Base-by-base conservation (phyloP, 2,888 invertebrate genomes). In the Pegoplata infirma region DNA sequence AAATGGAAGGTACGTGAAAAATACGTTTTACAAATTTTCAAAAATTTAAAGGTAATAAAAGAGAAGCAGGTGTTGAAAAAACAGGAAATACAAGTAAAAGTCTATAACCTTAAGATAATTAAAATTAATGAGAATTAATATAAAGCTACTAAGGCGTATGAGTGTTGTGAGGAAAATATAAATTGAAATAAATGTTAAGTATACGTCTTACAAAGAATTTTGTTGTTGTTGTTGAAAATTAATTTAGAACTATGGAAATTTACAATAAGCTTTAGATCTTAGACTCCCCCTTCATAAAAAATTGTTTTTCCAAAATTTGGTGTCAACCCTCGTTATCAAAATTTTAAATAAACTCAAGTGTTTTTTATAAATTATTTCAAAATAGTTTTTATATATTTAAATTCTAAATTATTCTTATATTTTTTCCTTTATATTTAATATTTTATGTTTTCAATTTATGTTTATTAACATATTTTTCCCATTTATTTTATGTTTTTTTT, bases 121-220 rank as follows among this genome's bases (percentile, higher is more conserved):
- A 21, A 46, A n/a, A 32, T 56, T 21, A 56, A 16, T 8, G 49
- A 19, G n/a, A n/a, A n/a, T 59, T 19, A 23, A 59, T 51, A 16
- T 44, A n/a, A 14, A 19, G 12, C 28, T 40, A 8, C 49, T 3
- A 14, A 32, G 10, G 40, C 67, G 74, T 55, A 75, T 75, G 63
- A 68, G 25, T 68, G 23, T 28, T 68, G 6, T 6, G 28, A 61
- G 28, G 21, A 23, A 25, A 44, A 49, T 17, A 8, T 28, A 28
- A 12, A n/a, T 40, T 44, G 16, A 25, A 76, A 46, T 59, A 71
- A 71, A 71, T 66, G 66, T 71, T 55, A 53, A 51, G 58, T 51
- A 76, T 72, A 64, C 75, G 68, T 10, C 4, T 23, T 6, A n/a
- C n/a, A n/a, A n/a, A n/a, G n/a, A n/a, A n/a, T n/a, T n/a, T n/a